Evolutionary conservation across 2,888 invertebrate species (phyloP).

Genomic region (Crepidodera aurea): DNA sequence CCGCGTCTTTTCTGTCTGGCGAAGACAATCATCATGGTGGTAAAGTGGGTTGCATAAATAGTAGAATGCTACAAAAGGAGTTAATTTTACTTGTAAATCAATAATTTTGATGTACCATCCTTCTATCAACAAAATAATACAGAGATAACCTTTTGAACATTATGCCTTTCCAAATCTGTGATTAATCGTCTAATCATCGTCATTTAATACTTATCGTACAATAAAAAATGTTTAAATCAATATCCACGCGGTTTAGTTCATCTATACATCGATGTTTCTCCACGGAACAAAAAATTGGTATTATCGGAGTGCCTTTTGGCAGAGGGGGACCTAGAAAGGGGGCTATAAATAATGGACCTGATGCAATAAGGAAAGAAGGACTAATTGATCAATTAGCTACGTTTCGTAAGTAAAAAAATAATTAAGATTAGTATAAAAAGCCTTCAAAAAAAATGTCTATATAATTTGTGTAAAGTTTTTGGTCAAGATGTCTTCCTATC

Average conservation of each 20-base stretch:
- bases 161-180: neutral
- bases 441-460: no score
- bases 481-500: no score
- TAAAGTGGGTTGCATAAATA: no score
- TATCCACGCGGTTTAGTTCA: neutral
- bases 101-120: no score
- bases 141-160: conserved; percentile 17
- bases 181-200: neutral
- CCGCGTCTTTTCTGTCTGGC: no score
- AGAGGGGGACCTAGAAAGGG: conserved; percentile 80
- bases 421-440: neutral
- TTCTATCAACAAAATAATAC: no score
- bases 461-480: no score
- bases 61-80: no score
- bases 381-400: conserved; percentile 68
- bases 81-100: no score
- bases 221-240: neutral
- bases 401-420: conserved; percentile 65
- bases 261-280: conserved; percentile 32
- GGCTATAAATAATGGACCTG: conserved; percentile 72
- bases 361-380: conserved; percentile 71
- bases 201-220: no score
- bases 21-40: no score
- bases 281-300: conserved; percentile 66
- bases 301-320: conserved; percentile 82